Percentiles rank a stretch among this genome's conserved stretches.
Conservation (phyloP, 2,888 invertebrate species). For the Abrostola triplasia region DNA sequence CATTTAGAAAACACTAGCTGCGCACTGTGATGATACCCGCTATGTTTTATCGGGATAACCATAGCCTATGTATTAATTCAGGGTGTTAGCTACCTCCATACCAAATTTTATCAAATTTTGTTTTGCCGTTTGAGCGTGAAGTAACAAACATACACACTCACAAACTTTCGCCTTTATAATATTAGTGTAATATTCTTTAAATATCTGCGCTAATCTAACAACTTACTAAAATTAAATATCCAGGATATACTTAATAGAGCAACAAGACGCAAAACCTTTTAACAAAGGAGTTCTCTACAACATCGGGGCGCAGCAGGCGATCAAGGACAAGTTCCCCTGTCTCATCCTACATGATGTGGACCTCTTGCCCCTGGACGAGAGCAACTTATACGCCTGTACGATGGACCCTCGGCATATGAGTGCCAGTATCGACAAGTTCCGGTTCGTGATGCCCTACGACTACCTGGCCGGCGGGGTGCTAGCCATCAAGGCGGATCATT, state of each 20-base stretch:
- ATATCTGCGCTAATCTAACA: too few species aligned
- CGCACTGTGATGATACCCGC: too few species aligned
- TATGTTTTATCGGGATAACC: too few species aligned
- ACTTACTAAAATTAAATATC: slow-evolving; percentile 31
- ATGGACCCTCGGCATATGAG: slow-evolving; percentile 95
- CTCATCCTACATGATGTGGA: slow-evolving; percentile 97
- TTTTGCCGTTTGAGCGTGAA: too few species aligned
- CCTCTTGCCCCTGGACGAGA: slow-evolving; percentile 93
- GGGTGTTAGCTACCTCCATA: too few species aligned
- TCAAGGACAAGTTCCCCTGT: slow-evolving; percentile 92
- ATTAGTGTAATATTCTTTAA: too few species aligned
- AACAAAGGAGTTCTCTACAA: slow-evolving; percentile 96
- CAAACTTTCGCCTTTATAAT: too few species aligned
- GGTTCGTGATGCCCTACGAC: slow-evolving; percentile 58
- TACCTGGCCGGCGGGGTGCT: slow-evolving; percentile 74
- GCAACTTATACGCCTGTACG: slow-evolving; percentile 95
- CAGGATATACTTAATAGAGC: slow-evolving; percentile 94
- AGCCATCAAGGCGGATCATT: slow-evolving; percentile 75
- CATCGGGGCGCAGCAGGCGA: slow-evolving; percentile 93
- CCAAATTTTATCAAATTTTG: too few species aligned
- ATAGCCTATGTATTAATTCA: too few species aligned
- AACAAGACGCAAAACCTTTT: slow-evolving; percentile 92
- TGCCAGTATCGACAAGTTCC: slow-evolving; percentile 94
- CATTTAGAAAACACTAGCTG: too few species aligned
- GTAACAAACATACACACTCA: too few species aligned